Evolutionary conservation across 1,140 invertebrate species (phyloP), one percentile per base, ranked within the genome.

Genomic region (Cydia splendana): DNA sequence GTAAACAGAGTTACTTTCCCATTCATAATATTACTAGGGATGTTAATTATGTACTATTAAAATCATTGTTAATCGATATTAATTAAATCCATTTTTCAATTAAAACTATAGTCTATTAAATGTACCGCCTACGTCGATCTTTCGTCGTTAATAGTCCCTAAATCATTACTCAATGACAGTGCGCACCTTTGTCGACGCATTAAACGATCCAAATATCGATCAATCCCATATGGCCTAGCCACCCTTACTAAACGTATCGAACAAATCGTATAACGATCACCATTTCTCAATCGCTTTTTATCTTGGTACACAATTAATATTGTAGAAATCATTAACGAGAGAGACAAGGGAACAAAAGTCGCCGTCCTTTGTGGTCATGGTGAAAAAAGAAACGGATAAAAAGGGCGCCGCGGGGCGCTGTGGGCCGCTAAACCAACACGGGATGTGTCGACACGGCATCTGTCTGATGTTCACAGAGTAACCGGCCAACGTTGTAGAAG

Each of bases 281-380:
- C 85, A 92, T 91, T 88, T 89, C 86, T 92, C 88, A 91, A 90
- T 91, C 86, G 85, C 74, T 86, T 89, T 89, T 88, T 86, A 89
- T 86, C 84, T 79, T 42, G 38, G 77, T 65, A 78, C 81, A 88
- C 88, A 89, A 92, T 92, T 92, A 92, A 92, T 92, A 92, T 82
- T 88, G 89, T 91, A 90, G 89, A 90, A 90, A 91, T 92, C 91
- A 92, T 92, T 92, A 92, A 91, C 84, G 82, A 81, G 75, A 86
- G 83, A 90, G 88, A 91, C 88, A 91, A 81, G 85, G 83, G 89
- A 90, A 91, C 88, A 90, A 88, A 88, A 89, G 90, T 92, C 85
- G 90, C 89, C 86, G 87, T 85, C 87, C 84, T 91, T 92, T 92
- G 89, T 87, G 83, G 78, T 18, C 82, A 79, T 85, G 86, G 77